Conservation (phyloP, 2,113 vertebrate genomes). For the Passer montanus region DNA sequence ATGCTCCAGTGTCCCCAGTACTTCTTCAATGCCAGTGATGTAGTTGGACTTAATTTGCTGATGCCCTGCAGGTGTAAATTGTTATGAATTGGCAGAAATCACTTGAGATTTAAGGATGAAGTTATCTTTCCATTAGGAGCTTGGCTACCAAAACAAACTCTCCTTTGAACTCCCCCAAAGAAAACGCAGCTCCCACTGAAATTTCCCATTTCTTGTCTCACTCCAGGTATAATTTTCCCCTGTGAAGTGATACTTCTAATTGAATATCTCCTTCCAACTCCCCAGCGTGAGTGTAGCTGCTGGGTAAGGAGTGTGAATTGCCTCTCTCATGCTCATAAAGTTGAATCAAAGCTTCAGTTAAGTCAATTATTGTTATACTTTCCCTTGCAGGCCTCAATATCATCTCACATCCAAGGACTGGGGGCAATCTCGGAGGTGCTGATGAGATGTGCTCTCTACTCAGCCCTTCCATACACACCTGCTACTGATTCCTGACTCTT, state of each 20-base stretch:
- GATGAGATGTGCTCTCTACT: fast-evolving
- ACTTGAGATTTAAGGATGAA: constrained; percentile 49
- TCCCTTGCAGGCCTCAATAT: constrained; percentile 13
- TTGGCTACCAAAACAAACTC: constrained; percentile 43
- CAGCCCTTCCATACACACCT: not conserved
- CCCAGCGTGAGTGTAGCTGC: not conserved
- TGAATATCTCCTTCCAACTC: constrained; percentile 30
- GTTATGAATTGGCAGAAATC: constrained; percentile 61
- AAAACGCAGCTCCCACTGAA: constrained; percentile 36
- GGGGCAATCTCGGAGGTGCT: not conserved
- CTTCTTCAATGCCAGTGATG: constrained; percentile 3
- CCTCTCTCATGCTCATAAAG: constrained; percentile 46
- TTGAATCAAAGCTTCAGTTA: constrained; percentile 31
- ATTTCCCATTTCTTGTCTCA: constrained; percentile 40
- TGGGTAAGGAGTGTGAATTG: constrained; percentile 38
- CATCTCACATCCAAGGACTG: not conserved
- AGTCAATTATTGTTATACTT: constrained; percentile 38
- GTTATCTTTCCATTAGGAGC: constrained; percentile 51
- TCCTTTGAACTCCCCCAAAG: not conserved
- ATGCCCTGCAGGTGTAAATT: constrained; percentile 55
- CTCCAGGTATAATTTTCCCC: constrained; percentile 2
- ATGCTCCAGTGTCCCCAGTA: not conserved
- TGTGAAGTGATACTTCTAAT: constrained; percentile 28
- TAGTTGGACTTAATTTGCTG: constrained; percentile 52
- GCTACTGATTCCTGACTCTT: not conserved